A percentile compares a stretch with the other conserved stretches of the same genome.
Conservation (phyloP, 2,797 vertebrate species). For the Gallinago stenura region DNA sequence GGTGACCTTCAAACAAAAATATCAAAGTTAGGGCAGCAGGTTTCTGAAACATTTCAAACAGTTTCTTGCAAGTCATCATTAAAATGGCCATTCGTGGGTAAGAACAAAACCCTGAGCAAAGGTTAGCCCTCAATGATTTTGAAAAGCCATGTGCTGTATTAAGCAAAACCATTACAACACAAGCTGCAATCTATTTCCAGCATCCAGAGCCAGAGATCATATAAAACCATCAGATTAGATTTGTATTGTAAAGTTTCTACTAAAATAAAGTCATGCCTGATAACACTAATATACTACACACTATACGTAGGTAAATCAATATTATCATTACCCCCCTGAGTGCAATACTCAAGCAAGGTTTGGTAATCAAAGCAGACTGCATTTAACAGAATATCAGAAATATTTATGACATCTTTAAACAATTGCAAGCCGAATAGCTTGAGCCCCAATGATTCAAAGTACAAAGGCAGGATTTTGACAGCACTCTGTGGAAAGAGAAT, state of each 20-base stretch:
- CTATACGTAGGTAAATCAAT: not conserved
- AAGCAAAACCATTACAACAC: conserved; percentile 32
- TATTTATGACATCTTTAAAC: conserved; percentile 56
- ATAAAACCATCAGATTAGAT: conserved; percentile 48
- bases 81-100: not conserved
- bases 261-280: conserved; percentile 28
- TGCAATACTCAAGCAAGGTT: not conserved
- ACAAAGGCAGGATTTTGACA: conserved; percentile 24
- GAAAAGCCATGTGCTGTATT: conserved; percentile 23
- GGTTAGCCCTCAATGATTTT: conserved; percentile 19
- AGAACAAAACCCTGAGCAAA: conserved; percentile 42
- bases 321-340: conserved; percentile 1
- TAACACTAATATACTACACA: not conserved
- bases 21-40: conserved; percentile 7
- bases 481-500: not conserved
- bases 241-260: conserved; percentile 32
- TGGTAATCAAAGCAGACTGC: conserved; percentile 22
- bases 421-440: conserved; percentile 6
- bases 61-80: conserved; percentile 13
- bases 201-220: conserved; percentile 35
- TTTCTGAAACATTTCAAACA: conserved; percentile 37
- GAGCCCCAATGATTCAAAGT: conserved; percentile 12
- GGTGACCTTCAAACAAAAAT: conserved; percentile 17
- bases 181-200: conserved; percentile 35
- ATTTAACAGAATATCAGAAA: conserved; percentile 26